Percentiles rank a stretch among this genome's conserved stretches.
These are phyloP conservation scores for Drosophila kikkawai DNA, from an alignment of 1,140 invertebrate genomes.

Conservation along the genomic window DNA sequence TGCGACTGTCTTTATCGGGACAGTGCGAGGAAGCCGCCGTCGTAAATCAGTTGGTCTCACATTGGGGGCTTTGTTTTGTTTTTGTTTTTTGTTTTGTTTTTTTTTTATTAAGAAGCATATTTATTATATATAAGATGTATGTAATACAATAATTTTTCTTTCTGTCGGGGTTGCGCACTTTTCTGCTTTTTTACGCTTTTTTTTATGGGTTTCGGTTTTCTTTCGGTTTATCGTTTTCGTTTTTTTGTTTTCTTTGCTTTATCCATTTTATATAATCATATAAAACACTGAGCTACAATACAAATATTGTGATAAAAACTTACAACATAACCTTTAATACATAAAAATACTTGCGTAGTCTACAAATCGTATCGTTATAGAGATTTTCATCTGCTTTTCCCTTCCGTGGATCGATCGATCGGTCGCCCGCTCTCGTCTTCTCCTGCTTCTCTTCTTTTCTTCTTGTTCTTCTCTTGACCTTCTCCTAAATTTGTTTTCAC, in stretches of 20 bases:
- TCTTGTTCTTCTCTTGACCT: constrained; percentile 27
- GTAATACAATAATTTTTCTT: constrained; percentile 82
- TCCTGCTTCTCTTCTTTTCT: constrained; percentile 25
- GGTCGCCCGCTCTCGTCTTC: constrained; percentile 33
- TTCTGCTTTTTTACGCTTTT: constrained; percentile 53
- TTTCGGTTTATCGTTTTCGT: constrained; percentile 45
- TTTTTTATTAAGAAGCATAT: constrained; percentile 83
- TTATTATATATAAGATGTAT: constrained; percentile 84
- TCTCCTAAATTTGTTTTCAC: constrained; percentile 67
- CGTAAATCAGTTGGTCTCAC: constrained; percentile 63
- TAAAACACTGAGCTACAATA: constrained; percentile 85
- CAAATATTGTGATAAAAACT: constrained; percentile 85
- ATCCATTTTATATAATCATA: constrained; percentile 84
- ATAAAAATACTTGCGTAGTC: constrained; percentile 85
- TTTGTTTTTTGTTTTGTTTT: constrained; percentile 59
- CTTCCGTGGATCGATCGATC: constrained; percentile 50
- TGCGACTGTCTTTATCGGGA: constrained; percentile 49
- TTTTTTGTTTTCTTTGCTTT: constrained; percentile 58
- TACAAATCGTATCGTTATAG: constrained; percentile 84
- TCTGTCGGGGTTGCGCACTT: constrained; percentile 57
- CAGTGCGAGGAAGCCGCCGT: constrained; percentile 56
- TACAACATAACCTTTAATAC: constrained; percentile 85
- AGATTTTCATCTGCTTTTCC: constrained; percentile 42
- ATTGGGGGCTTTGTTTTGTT: constrained; percentile 57
- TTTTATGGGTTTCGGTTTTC: constrained; percentile 56